phyloP scores from a whole-genome alignment of 1,140 invertebrate genomes.

The Anastatus disparis region DNA sequence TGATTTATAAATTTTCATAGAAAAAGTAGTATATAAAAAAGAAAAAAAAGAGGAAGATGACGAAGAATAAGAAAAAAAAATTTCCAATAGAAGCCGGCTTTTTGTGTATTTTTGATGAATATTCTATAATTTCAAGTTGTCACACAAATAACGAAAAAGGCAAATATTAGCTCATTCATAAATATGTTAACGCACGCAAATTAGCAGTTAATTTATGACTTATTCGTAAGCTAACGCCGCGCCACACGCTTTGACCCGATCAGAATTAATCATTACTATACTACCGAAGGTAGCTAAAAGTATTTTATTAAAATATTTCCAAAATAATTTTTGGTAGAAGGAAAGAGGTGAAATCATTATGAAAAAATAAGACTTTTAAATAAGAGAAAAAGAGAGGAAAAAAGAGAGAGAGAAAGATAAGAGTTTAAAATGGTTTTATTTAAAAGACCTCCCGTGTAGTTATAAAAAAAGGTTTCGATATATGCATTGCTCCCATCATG shows the following conservation, averaged over 20 bases:
- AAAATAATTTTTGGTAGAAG: background rate
- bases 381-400: background rate
- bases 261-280: constrained; percentile 7
- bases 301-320: constrained; percentile 11
- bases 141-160: too few relatives aligned
- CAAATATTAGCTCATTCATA: constrained; percentile 16
- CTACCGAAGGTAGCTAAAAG: background rate
- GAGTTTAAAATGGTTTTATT: constrained; percentile 4
- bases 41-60: too few relatives aligned
- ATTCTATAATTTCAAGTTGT: background rate
- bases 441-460: constrained; percentile 29
- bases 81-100: background rate
- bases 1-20: too few relatives aligned
- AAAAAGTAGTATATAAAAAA: too few relatives aligned
- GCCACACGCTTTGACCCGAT: background rate
- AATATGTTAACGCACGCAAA: constrained; percentile 17
- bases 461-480: constrained; percentile 2
- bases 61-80: too few relatives aligned
- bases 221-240: too few relatives aligned
- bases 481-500: background rate
- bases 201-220: background rate
- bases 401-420: background rate
- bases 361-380: background rate
- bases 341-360: too few relatives aligned
- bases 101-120: constrained; percentile 14